Conservation (phyloP, 2,888 invertebrate genomes). For the Diadegma fenestrale region DNA sequence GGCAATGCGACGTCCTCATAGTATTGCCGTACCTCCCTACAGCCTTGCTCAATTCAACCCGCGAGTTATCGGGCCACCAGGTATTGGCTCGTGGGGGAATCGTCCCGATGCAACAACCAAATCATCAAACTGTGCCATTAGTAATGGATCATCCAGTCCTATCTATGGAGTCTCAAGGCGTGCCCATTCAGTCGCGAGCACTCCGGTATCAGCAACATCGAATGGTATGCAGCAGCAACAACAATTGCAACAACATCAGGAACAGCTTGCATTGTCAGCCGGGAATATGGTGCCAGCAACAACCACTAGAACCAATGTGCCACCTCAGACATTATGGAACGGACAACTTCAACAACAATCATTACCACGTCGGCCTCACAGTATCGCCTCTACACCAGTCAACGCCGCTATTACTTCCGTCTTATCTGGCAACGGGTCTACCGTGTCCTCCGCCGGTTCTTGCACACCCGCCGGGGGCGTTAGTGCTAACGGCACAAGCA, state of each 20-base stretch:
- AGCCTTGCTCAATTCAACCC: slow-evolving; percentile 80
- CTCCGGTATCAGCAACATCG: slow-evolving; percentile 77
- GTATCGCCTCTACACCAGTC: slow-evolving; percentile 86
- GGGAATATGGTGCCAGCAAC: slow-evolving; percentile 65
- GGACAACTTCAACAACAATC: slow-evolving; percentile 81
- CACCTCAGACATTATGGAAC: slow-evolving; percentile 83
- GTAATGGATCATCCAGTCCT: slow-evolving; percentile 57
- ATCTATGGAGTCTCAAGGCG: slow-evolving; percentile 72
- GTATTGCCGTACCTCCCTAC: slow-evolving; percentile 86
- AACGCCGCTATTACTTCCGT: slow-evolving; percentile 71
- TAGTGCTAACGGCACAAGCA: slow-evolving; percentile 39
- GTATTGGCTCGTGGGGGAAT: slow-evolving; percentile 70
- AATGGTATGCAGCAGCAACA: slow-evolving; percentile 68
- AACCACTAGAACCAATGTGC: slow-evolving; percentile 77
- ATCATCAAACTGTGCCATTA: slow-evolving; percentile 44
- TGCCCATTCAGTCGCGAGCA: slow-evolving; percentile 77
- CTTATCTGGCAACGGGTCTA: slow-evolving; percentile 65
- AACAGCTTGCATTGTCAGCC: slow-evolving; percentile 71
- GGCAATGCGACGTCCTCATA: slow-evolving; percentile 86
- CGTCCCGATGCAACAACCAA: slow-evolving; percentile 46
- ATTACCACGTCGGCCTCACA: slow-evolving; percentile 87
- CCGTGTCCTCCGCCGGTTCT: slow-evolving; percentile 69
- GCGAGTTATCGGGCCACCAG: slow-evolving; percentile 72
- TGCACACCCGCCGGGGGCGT: slow-evolving; percentile 71
- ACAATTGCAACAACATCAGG: slow-evolving; percentile 69